Base-by-base conservation (phyloP, 2,797 vertebrate species). In the Acipenser oxyrinchus region DNA sequence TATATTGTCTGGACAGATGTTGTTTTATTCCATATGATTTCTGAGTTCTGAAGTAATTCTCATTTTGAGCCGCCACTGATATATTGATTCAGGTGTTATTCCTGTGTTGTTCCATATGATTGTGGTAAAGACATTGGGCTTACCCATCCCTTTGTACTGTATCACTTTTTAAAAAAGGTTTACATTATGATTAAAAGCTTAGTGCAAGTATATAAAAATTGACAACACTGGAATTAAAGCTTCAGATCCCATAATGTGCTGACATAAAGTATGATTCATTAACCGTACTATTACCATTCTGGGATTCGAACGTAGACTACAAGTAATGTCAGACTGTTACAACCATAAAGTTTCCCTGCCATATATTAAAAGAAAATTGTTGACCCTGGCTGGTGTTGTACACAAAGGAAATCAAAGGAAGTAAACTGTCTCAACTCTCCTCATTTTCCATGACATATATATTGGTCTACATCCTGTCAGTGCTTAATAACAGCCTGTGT, bases 181-280 rank as follows among this genome's bases (percentile, higher is more conserved):
- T 37, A 4, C 37, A 37, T 66, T 15, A 65, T 68, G 60, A 61
- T 62, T 7, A 52, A 66, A 66, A 67, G 68, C 70, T 69, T 68
- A 72, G 70, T 74, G 67, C 65, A 63, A 63, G 62, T 66, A 63
- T 69, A 62, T 68, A 18, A 18, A 51, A 66, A 66, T 72, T 63
- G 60, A 62, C 70, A 63, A 65, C 61, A 49, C 69, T 65, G 51
- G 70, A 65, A 69, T 64, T 62, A 66, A 64, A 49, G 12, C 18
- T 70, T 57, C 15, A 55, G 66, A 72, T 74, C 72, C 62, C 64
- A 69, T 72, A 63, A 58, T 62, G 67, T 10, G 60, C 63, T 62
- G 66, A 67, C 62, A 59, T 63, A 64, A 66, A 66, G 66, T 65
- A 52, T 68, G 66, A 72, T 78, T 71, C 62, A 72, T 71, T 69